Evolutionary conservation across 2,797 vertebrate genomes (phyloP).

Genomic region (Octomys mimax): DNA sequence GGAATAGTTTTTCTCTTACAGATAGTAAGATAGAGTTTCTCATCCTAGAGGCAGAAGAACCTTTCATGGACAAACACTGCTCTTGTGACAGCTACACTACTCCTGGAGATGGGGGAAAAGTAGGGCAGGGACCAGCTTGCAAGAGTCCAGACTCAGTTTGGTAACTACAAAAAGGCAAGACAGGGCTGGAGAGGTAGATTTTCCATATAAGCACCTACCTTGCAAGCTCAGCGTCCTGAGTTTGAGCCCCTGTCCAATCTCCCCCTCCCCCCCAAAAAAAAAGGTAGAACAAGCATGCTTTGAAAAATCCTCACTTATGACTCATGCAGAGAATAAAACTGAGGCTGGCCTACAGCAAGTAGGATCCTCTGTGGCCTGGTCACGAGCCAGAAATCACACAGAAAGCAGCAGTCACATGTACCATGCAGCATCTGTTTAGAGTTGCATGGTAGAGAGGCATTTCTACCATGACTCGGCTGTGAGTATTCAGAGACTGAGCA

Average conservation of each 20-base stretch:
- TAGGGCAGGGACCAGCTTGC: rapidly evolving
- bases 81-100: too few relatives aligned
- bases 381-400: background rate
- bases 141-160: background rate
- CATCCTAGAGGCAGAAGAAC: background rate
- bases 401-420: rapidly evolving
- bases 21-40: background rate
- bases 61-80: background rate
- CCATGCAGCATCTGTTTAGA: background rate
- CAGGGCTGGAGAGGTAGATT: too few relatives aligned
- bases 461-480: background rate
- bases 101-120: background rate
- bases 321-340: background rate
- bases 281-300: background rate
- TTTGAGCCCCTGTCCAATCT: too few relatives aligned
- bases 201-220: too few relatives aligned
- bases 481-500: background rate
- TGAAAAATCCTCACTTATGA: background rate
- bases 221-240: too few relatives aligned
- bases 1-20: background rate
- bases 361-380: rapidly evolving
- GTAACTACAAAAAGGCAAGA: background rate
- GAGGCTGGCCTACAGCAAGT: rapidly evolving
- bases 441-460: background rate
- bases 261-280: too few relatives aligned